phyloP scores from a whole-genome alignment of 2,797 vertebrate genomes.

The Phoebastria nigripes region DNA sequence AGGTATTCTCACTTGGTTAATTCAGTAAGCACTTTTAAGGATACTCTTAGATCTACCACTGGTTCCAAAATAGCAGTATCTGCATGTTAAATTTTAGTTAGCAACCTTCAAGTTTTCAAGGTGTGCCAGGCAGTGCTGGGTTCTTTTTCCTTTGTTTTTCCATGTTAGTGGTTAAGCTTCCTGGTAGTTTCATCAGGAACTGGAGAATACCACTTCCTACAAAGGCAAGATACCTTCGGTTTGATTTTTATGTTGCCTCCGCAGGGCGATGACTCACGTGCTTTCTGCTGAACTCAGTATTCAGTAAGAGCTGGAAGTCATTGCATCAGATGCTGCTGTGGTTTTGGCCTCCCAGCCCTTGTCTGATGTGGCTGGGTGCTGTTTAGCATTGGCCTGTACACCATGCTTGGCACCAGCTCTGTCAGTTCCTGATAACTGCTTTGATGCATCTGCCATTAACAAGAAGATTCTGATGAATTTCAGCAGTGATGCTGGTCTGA shows the following conservation, averaged over 20 bases:
- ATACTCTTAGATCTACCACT: background rate
- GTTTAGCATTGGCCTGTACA: background rate
- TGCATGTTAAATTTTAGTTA: background rate
- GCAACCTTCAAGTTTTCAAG: background rate
- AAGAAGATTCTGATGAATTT: background rate
- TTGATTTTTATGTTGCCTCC: background rate
- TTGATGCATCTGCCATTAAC: background rate
- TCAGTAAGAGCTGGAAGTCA: background rate
- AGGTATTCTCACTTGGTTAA: background rate
- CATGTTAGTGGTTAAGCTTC: background rate
- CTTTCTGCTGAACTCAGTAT: background rate
- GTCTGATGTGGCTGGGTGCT: rapidly evolving
- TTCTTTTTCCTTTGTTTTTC: background rate
- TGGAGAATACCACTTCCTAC: background rate
- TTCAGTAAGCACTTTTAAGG: background rate
- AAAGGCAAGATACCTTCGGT: background rate
- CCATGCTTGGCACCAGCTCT: background rate
- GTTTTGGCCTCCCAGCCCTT: background rate
- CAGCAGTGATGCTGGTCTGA: background rate
- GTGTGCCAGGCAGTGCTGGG: background rate
- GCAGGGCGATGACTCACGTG: rapidly evolving
- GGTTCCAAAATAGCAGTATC: background rate
- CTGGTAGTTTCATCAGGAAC: background rate
- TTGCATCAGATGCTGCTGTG: background rate
- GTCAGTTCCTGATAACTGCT: background rate